Evolutionary conservation across 2,797 vertebrate species (phyloP).

Genomic region (Avahi laniger): DNA sequence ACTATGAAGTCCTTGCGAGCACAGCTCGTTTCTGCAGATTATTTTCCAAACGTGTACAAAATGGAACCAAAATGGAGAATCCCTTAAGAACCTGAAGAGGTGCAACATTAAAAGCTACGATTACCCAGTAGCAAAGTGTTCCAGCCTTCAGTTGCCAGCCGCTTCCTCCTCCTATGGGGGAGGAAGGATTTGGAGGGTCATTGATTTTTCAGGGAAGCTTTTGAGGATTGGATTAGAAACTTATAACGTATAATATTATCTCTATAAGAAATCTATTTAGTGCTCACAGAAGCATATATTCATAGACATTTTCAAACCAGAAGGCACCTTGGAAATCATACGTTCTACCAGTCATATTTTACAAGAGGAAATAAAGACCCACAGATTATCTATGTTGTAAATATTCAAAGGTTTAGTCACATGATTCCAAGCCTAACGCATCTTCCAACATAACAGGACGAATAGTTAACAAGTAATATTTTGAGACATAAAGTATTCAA

Average conservation of each 20-base stretch:
- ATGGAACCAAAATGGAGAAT: slow-evolving; percentile 83
- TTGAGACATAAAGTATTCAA: neutral
- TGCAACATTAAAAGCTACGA: slow-evolving; percentile 84
- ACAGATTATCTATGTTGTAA: neutral
- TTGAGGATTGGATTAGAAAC: neutral
- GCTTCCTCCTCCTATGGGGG: slow-evolving; percentile 59
- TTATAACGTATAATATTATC: neutral
- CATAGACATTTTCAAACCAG: neutral
- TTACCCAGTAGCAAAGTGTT: slow-evolving; percentile 84
- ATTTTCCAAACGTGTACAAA: slow-evolving; percentile 86
- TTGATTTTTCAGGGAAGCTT: too few relatives aligned
- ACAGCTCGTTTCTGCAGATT: slow-evolving; percentile 88
- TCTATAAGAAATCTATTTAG: neutral
- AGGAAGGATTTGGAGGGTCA: too few relatives aligned
- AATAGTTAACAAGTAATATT: neutral
- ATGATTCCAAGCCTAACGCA: neutral
- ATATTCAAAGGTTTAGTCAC: neutral
- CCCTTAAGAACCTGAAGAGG: slow-evolving; percentile 85
- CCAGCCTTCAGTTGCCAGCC: slow-evolving; percentile 75
- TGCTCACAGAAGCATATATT: neutral
- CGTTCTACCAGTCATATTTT: neutral
- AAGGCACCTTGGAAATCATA: neutral
- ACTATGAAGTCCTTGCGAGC: slow-evolving; percentile 89
- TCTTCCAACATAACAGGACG: neutral
- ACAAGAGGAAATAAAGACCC: neutral